Conservation (phyloP, 2,797 vertebrate genomes). For the Phataginus tricuspis region DNA sequence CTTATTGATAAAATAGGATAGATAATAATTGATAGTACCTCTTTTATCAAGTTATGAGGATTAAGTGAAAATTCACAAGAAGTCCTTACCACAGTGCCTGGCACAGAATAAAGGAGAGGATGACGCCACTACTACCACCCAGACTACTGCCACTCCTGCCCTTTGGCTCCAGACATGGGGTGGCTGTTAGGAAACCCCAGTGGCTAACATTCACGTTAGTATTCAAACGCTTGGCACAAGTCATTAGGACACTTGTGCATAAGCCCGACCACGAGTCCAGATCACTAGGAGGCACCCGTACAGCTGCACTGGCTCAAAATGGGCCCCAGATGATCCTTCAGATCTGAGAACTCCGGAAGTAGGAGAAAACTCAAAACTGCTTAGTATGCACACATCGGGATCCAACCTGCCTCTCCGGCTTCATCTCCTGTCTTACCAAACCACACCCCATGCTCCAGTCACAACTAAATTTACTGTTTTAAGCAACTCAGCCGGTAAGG, state of each 20-base stretch:
- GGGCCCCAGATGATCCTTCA: background rate
- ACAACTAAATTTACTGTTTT: background rate
- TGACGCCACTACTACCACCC: background rate
- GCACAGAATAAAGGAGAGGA: background rate
- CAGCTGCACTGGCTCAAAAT: background rate
- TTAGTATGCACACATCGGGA: background rate
- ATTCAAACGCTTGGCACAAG: background rate
- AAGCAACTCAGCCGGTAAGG: background rate
- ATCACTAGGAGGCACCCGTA: background rate
- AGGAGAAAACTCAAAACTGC: background rate
- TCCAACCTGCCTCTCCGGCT: background rate
- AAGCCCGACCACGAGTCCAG: background rate
- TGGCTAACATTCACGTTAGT: background rate
- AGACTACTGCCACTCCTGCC: background rate
- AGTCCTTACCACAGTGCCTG: background rate
- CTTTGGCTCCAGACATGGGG: background rate
- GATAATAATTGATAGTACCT: background rate
- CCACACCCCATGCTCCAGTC: background rate
- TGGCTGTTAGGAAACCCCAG: background rate
- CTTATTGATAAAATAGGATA: background rate
- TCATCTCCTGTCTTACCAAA: slow-evolving; percentile 18
- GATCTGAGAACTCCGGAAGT: background rate
- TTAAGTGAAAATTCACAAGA: slow-evolving; percentile 29
- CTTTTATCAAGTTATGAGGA: background rate
- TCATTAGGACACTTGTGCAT: background rate